phyloP scores from a whole-genome alignment of 23 tunicate genomes.

The Phallusia fumigata region DNA sequence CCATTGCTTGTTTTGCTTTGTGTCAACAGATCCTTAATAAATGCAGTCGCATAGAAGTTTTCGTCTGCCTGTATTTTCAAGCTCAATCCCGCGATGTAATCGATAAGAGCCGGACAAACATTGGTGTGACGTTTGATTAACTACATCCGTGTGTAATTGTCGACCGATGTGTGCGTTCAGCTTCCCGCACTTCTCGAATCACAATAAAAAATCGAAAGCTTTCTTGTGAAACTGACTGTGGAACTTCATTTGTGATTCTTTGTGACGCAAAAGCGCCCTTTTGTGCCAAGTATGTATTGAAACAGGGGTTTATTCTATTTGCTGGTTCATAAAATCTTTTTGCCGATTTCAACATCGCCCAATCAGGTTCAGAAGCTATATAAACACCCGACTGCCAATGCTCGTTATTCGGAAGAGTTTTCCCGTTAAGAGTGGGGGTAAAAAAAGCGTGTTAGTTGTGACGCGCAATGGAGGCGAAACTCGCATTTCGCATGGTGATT shows the following conservation, averaged over 20 bases:
- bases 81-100: neutral
- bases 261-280: neutral
- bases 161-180: neutral
- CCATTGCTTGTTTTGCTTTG: no score
- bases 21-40: no score
- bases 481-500: neutral
- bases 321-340: no score
- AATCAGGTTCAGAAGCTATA: no score
- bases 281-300: no score
- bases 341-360: no score
- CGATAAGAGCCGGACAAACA: neutral
- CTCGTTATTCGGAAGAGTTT: no score
- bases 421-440: no score
- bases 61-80: neutral
- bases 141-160: slow-evolving; percentile 12
- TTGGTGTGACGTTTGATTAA: neutral
- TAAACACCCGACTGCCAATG: no score
- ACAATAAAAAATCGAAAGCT: neutral
- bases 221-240: neutral
- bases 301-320: no score
- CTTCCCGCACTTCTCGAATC: neutral
- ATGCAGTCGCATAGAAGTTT: neutral
- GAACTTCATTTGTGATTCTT: neutral
- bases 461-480: neutral
- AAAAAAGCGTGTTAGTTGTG: no score